A percentile compares a stretch with the other conserved stretches of the same genome.
phyloP scores from a whole-genome alignment of 2,888 invertebrate species.

The Hydrotaea cyrtoneurina region DNA sequence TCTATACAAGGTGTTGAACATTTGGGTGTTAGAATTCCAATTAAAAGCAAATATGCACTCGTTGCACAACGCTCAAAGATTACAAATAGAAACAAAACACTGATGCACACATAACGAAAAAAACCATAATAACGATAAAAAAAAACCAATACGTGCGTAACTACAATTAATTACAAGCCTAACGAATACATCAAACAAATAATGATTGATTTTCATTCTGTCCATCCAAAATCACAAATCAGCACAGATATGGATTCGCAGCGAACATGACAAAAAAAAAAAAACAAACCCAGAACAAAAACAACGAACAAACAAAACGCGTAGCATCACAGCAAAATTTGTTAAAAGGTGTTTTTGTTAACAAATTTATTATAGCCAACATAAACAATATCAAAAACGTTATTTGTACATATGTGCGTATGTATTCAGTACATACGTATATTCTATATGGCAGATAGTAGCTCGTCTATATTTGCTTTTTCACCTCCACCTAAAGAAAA shows the following conservation, averaged over 20 bases:
- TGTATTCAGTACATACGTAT: constrained; percentile 11
- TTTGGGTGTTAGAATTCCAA: constrained; percentile 67
- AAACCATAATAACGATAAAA: constrained; percentile 27
- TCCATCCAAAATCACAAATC: not conserved
- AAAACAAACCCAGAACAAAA: too few species aligned
- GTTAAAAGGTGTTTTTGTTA: constrained; percentile 67
- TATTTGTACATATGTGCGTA: too few species aligned
- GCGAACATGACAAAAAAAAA: constrained; percentile 13
- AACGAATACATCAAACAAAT: constrained; percentile 61
- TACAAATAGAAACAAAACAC: constrained; percentile 19
- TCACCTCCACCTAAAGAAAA: not conserved
- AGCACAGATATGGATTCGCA: not conserved
- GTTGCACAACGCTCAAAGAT: constrained; percentile 13
- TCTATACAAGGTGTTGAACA: constrained; percentile 66
- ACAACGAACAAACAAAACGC: constrained; percentile 30
- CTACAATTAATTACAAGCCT: constrained; percentile 67
- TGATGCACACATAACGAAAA: not conserved
- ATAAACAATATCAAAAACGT: constrained; percentile 1
- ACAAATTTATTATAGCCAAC: constrained; percentile 60
- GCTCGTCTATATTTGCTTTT: constrained; percentile 15
- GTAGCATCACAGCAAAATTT: constrained; percentile 65
- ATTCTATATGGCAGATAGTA: constrained; percentile 8
- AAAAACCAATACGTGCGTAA: constrained; percentile 55
- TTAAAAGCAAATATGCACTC: constrained; percentile 51
- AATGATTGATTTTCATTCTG: constrained; percentile 62